Evolutionary conservation across 2,113 vertebrate species (phyloP).

Genomic region (Butorides virescens): DNA sequence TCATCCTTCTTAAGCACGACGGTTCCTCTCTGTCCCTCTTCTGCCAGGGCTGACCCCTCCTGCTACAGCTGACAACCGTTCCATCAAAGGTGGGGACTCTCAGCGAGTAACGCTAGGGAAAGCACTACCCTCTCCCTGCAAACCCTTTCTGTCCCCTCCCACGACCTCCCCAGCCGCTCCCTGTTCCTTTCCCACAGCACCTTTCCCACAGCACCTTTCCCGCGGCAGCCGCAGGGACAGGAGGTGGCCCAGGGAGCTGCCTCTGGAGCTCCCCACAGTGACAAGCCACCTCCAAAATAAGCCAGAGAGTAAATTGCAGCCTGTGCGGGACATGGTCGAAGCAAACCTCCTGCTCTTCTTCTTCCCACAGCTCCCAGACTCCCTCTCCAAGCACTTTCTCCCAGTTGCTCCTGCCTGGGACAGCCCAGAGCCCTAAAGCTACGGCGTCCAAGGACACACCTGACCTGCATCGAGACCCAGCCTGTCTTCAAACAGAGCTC

Average conservation of each 20-base stretch:
- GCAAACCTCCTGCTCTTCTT: neutral
- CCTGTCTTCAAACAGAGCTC: conserved; percentile 51
- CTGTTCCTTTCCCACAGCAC: neutral
- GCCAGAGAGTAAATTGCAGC: neutral
- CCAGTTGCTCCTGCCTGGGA: neutral
- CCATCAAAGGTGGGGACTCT: neutral
- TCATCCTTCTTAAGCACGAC: neutral
- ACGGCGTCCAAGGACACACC: neutral
- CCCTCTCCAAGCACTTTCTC: neutral
- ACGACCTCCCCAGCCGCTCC: fast-evolving
- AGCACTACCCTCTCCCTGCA: neutral
- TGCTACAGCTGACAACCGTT: neutral
- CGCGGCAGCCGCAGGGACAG: neutral
- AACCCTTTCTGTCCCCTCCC: neutral
- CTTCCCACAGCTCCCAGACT: neutral
- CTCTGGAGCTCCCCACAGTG: neutral
- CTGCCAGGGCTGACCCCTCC: neutral
- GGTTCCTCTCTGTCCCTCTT: neutral
- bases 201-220: neutral
- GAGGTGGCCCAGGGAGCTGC: neutral
- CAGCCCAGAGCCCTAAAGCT: neutral
- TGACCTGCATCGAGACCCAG: neutral
- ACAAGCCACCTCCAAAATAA: neutral
- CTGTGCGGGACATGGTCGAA: neutral
- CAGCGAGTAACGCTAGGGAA: neutral